Conservation (phyloP, 2,888 invertebrate species). For the Drosophila eohydei region DNA sequence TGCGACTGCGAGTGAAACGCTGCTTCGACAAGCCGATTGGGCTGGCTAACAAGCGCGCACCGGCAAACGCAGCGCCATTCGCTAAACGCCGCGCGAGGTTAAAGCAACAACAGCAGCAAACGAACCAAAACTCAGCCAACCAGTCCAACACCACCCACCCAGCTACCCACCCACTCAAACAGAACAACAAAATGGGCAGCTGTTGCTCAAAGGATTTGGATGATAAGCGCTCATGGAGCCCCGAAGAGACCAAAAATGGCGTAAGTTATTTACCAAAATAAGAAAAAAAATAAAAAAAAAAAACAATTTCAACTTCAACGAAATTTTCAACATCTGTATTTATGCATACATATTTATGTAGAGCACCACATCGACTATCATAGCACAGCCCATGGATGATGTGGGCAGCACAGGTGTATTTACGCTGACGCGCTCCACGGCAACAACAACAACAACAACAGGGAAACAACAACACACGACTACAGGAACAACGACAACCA, state of each 20-base stretch:
- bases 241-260: conserved; percentile 79
- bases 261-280: conserved; percentile 49
- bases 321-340: not conserved
- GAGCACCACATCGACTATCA: conserved; percentile 81
- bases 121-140: conserved; percentile 6
- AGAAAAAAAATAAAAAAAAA: not conserved
- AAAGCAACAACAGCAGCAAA: conserved; percentile 51
- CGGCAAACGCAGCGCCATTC: conserved; percentile 68
- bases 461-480: conserved; percentile 44
- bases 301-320: not conserved
- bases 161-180: not conserved
- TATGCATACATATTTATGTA: conserved; percentile 25
- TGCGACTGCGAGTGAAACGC: conserved; percentile 19
- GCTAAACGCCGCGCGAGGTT: conserved; percentile 63
- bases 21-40: conserved; percentile 30
- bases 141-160: not conserved
- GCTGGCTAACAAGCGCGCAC: conserved; percentile 67
- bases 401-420: conserved; percentile 74
- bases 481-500: conserved; percentile 22
- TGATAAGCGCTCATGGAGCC: conserved; percentile 81
- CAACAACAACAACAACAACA: conserved; percentile 37
- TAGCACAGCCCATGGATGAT: conserved; percentile 77
- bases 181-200: conserved; percentile 68
- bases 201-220: conserved; percentile 81
- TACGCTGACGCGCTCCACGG: conserved; percentile 61